Base-by-base conservation (phyloP, 2,797 vertebrate genomes). In the Mastacembelus armatus region DNA sequence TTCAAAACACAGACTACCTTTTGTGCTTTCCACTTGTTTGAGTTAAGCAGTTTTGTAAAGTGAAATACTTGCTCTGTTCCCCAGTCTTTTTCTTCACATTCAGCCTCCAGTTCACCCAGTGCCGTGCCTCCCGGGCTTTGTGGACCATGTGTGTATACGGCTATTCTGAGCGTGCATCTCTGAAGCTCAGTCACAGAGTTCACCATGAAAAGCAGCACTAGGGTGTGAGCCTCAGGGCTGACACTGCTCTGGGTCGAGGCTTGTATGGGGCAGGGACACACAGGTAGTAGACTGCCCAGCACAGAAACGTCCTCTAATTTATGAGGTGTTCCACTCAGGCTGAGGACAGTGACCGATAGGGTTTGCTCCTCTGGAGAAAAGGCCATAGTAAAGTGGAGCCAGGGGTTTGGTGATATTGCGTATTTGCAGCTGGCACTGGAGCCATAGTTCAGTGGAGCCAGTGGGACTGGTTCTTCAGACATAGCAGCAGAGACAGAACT, bases 331-430 rank as follows among this genome's bases (percentile, higher is more conserved):
- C 91, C 89, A 15, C 85, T 84, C 16, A 95, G 79, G 35, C 88
- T 45, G 11, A 94, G 77, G 49, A 93, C 56, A 0, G 84, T 85
- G 47, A 95, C 81, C 1, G 78, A 87, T 59, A 95, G 74, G 10
- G 74, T 86, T 59, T 85, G 87, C 18, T 84, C 85, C 9, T 78
- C 80, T n/a, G 84, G 55, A 29, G 89, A 92, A 77, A 93, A 94
- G 80, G 85, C 89, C 69, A 93, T 64, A 7, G 86, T 91, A 66
- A 95, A 95, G 71, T 91, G 87, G 66, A 95, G 90, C 45, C 78
- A 81, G n/a, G 91, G 90, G 48, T 77, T 85, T 14, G 65, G 58
- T 54, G 79, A 71, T 63, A 60, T 7, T 42, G 66, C 65, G 30
- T 32, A 70, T 59, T 30, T 71, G 74, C 51, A 80, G 65, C 51